Evolutionary conservation across 2,888 invertebrate species (phyloP), one percentile per base, ranked within the genome.

Genomic region (Melanostoma mellinum): DNA sequence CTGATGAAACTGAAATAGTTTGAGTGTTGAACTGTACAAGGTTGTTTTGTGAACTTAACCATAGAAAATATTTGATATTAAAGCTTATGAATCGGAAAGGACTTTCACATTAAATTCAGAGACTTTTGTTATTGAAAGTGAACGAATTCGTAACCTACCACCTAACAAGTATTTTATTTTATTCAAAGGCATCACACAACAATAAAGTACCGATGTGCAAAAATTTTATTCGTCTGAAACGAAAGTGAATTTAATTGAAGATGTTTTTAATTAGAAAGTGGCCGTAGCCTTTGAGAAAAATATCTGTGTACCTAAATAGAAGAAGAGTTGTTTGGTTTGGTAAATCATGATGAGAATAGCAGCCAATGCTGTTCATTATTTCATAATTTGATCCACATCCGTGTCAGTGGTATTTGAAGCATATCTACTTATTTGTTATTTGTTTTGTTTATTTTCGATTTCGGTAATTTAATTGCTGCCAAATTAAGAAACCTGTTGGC

Each of bases 21-120:
- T 44, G 40, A 61, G 33, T 40, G 30, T 53, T 42, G 53, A n/a
- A 33, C 61, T 10, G 33, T 32, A 30, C 46, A 44, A 35, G 32
- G 60, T 44, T 44, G 33, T 60, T 40, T 38, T 74, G 20, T 20
- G 46, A 63, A 69, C 68, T 79, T 79, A 74, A 74, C 76, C 53
- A 56, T 10, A 32, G 42, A 6, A 44, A 60, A 44, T 0, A 10
- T 3, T 9, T 35, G 3, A 36, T 46, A 33, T 20, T 35, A 60
- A 3, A 40, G 46, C 33, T 44, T 44, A 42, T 60, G 4, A 44
- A 42, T 58, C 8, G 32, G 32, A 58, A 30, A 30, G n/a, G 9
- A 36, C 0, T 36, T 2, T 30, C 3, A 40, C 20, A 20, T 20
- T 20, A 6, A 4, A 42, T 3, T 30, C 20, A 20, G 30, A 8